Evolutionary conservation across 2,113 vertebrate species (phyloP), one percentile per base, ranked within the genome.

Genomic region (Struthio camelus): DNA sequence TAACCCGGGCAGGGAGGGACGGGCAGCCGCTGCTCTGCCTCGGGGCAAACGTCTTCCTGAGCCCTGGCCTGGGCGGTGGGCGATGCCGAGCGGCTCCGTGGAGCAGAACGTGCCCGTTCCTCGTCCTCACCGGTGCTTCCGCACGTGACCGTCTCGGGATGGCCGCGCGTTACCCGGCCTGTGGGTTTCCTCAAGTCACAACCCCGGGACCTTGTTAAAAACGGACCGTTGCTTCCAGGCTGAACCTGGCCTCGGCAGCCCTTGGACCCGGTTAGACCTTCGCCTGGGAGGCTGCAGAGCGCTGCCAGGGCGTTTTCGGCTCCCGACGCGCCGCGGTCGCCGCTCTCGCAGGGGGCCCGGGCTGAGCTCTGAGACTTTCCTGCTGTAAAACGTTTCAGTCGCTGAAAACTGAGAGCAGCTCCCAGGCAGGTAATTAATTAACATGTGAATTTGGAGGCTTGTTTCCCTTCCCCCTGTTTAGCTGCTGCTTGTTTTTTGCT

Each of bases 401-500:
- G 6, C 82, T 87, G 82, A 54, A 92, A 93, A 59, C 70, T 9
- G 40, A 93, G 85, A 93, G 93, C 95, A 61, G 89, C 75, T 95
- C 93, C 73, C 50, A 54, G 85, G 93, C 85, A 89, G 93, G 85
- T 77, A 44, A 77, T 94, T 92, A 77, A 85, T 94, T 81, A 92
- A 90, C 90, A 87, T 4, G 82, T 69, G 95, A 58, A 44, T 73
- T 90, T 44, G 82, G 95, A 92, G 86, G 64, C 62, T 90, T 20
- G 75, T 69, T 94, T 90, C 82, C 82, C 30, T 67, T 62, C 42
- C 67, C 64, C 32, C 50, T 20, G 4, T 22, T 27, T 16, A 28
- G 79, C 34, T 18, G 69, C 82, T 84, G 69, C n/a, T 91, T 58
- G 38, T 95, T 84, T 91, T 53, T 59, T 95, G 77, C 77, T 76